Evolutionary conservation across 2,797 vertebrate species (phyloP).

Genomic region (Simalia tracyae): DNA sequence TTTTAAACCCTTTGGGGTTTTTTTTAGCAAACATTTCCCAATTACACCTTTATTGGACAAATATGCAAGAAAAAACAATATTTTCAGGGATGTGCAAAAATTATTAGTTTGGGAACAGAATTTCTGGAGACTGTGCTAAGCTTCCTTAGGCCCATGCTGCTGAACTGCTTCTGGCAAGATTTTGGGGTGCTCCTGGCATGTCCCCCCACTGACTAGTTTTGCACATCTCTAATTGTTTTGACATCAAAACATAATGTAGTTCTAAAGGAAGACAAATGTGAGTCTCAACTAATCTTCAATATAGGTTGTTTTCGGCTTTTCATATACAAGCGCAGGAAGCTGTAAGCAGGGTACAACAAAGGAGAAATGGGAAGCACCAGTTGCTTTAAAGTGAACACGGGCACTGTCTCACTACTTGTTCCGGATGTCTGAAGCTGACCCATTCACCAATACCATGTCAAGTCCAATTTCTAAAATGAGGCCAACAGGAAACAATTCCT

Average conservation of each 20-base stretch:
- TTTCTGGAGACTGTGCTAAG: neutral
- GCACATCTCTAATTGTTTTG: neutral
- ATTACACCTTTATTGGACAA: neutral
- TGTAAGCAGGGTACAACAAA: constrained; percentile 34
- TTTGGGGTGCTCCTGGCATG: neutral
- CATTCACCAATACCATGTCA: constrained; percentile 19
- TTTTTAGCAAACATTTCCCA: constrained; percentile 4
- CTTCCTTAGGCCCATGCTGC: neutral
- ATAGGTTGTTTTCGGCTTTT: neutral
- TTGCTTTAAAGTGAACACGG: neutral
- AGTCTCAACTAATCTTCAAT: neutral
- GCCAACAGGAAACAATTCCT: neutral
- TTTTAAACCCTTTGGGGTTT: neutral
- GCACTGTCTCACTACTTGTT: neutral
- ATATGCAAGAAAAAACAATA: neutral
- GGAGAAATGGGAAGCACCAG: constrained; percentile 30
- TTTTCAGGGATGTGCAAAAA: neutral
- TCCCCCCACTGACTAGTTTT: neutral
- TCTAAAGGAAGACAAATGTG: constrained; percentile 9
- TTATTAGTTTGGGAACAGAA: neutral
- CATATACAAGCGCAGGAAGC: neutral
- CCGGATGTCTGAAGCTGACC: neutral
- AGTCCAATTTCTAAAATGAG: constrained; percentile 47
- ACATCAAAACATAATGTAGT: constrained; percentile 21
- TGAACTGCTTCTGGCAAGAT: neutral